Evolutionary conservation across 2,888 invertebrate genomes (phyloP).

Genomic region (Nomada hirtipes): DNA sequence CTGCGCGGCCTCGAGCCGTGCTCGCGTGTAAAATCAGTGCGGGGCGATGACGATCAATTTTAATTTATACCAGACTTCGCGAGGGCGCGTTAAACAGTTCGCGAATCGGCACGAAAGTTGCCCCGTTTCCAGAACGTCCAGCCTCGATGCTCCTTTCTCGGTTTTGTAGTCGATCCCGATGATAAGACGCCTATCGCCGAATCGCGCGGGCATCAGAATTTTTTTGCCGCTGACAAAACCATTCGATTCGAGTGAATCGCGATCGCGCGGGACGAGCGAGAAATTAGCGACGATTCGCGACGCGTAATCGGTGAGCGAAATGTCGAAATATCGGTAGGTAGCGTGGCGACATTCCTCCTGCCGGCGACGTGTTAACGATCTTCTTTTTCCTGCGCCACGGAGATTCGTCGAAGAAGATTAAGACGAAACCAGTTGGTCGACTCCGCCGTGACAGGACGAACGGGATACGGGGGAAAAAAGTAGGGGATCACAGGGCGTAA

Average conservation of each 20-base stretch:
- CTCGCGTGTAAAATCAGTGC: conserved; percentile 49
- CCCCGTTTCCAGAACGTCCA: conserved; percentile 29
- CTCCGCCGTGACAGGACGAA: conserved; percentile 45
- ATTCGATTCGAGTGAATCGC: not conserved
- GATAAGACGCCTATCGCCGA: too few relatives aligned
- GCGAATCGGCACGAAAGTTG: conserved; percentile 45
- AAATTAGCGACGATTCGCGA: not conserved
- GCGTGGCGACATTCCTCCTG: conserved; percentile 35
- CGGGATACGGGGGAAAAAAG: conserved; percentile 6
- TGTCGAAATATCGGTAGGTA: conserved; percentile 32
- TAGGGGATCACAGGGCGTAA: conserved; percentile 41
- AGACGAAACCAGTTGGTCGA: conserved; percentile 71
- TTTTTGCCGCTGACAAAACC: too few relatives aligned
- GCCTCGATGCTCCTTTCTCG: not conserved
- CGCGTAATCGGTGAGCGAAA: conserved; percentile 39
- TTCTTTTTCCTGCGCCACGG: conserved; percentile 44
- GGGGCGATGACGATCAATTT: conserved; percentile 48
- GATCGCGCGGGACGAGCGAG: not conserved
- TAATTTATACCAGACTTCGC: conserved; percentile 47
- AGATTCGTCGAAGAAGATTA: conserved; percentile 73
- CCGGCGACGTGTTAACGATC: conserved; percentile 40
- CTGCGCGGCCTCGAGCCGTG: conserved; percentile 2
- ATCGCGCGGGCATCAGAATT: too few relatives aligned
- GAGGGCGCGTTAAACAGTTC: conserved; percentile 51
- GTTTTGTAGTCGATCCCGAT: too few relatives aligned